phyloP scores from a whole-genome alignment of 2,888 invertebrate species.

The Argyresthia goedartella region DNA sequence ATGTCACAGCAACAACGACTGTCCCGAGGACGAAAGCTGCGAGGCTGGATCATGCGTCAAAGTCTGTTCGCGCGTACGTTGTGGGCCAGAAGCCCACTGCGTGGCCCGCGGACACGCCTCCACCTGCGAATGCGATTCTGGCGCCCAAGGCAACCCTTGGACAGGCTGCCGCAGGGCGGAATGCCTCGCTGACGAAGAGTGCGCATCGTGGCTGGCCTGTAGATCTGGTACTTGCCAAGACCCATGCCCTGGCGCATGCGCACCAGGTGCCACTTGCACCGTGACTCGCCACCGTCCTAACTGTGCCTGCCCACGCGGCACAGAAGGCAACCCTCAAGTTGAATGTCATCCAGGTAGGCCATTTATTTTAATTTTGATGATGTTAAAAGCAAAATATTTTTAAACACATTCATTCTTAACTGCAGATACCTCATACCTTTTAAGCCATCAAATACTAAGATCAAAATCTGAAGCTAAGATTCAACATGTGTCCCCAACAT shows the following conservation, averaged over 20 bases:
- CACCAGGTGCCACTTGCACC: constrained; percentile 80
- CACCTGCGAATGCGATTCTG: constrained; percentile 81
- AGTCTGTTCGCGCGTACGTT: constrained; percentile 83
- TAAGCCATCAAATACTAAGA: neutral
- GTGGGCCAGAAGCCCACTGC: constrained; percentile 85
- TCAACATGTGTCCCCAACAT: too few species aligned
- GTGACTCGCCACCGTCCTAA: constrained; percentile 82
- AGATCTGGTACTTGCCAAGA: constrained; percentile 82
- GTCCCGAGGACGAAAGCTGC: constrained; percentile 85
- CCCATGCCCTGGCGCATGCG: constrained; percentile 89
- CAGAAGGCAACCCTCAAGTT: constrained; percentile 80
- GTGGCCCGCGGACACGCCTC: constrained; percentile 83
- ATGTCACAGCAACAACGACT: constrained; percentile 88
- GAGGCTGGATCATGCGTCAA: constrained; percentile 85
- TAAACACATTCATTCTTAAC: too few species aligned
- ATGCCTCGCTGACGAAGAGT: constrained; percentile 82
- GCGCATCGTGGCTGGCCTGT: constrained; percentile 84
- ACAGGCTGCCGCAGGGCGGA: constrained; percentile 83
- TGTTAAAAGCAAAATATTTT: too few species aligned
- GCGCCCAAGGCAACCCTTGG: constrained; percentile 84
- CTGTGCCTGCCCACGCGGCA: constrained; percentile 88
- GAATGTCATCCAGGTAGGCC: too few species aligned
- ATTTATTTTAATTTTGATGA: too few species aligned
- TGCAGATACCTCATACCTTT: too few species aligned
- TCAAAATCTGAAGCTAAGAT: too few species aligned